Conservation (phyloP, 2,888 invertebrate genomes). For the Cyrtodaria siliqua region DNA sequence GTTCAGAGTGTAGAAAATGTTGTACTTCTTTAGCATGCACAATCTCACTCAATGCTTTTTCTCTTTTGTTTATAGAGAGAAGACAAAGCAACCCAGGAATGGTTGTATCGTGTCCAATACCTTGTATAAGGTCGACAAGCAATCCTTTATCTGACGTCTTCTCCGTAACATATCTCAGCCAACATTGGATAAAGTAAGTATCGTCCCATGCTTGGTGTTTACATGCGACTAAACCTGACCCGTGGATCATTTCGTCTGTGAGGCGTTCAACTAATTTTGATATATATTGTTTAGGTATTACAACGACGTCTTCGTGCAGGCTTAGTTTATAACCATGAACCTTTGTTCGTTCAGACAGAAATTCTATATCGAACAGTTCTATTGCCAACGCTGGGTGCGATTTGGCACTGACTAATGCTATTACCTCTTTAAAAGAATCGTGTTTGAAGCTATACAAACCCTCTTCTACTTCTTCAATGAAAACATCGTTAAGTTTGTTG, state of each 20-base stretch:
- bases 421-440: neutral
- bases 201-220: conserved; percentile 17
- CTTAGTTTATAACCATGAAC: neutral
- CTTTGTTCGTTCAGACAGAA: neutral
- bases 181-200: neutral
- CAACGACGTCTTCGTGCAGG: neutral
- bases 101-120: neutral
- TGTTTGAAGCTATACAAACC: neutral
- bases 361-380: neutral
- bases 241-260: neutral
- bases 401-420: neutral
- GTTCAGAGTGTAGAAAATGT: no score
- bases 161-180: conserved; percentile 7
- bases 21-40: neutral
- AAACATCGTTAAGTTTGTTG: neutral
- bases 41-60: neutral
- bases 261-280: neutral
- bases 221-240: neutral
- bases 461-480: neutral
- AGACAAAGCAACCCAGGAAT: neutral
- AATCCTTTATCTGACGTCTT: neutral
- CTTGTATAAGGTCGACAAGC: neutral
- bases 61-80: conserved; percentile 4
- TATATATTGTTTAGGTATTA: neutral
- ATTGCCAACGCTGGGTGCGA: neutral